Conservation (phyloP, 2,888 invertebrate genomes). For the Apamea epomidion region DNA sequence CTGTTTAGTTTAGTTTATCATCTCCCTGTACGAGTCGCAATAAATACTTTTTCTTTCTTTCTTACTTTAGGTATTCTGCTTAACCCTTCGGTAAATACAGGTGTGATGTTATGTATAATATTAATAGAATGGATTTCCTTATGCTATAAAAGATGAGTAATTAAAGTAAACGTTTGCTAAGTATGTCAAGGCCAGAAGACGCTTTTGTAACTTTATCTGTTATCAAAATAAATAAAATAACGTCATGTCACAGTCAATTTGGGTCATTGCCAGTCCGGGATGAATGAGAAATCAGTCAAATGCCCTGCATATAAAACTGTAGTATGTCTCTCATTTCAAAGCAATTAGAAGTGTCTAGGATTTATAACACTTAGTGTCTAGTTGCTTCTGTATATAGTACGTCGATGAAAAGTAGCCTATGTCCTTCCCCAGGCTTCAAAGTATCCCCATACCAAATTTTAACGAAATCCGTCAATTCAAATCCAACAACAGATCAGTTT, state of each 20-base stretch:
- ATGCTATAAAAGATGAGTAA: not conserved
- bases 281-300: not conserved
- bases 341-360: not conserved
- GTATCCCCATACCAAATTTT: no score
- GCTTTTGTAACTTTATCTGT: conserved; percentile 33
- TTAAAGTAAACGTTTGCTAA: conserved; percentile 10
- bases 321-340: not conserved
- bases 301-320: not conserved
- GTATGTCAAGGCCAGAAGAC: conserved; percentile 31
- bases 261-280: conserved; percentile 35
- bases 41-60: no score
- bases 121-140: not conserved
- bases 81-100: no score
- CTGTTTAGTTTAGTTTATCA: no score
- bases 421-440: no score
- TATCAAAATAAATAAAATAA: conserved; percentile 43
- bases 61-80: no score
- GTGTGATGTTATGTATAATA: no score
- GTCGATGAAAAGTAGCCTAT: no score
- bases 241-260: conserved; percentile 36
- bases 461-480: no score
- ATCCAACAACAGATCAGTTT: no score
- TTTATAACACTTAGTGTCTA: not conserved
- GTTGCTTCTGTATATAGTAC: no score
- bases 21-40: no score